These are phyloP conservation scores for Biston stratarius DNA, from an alignment of 2,888 invertebrate genomes.

Conservation along the genomic window DNA sequence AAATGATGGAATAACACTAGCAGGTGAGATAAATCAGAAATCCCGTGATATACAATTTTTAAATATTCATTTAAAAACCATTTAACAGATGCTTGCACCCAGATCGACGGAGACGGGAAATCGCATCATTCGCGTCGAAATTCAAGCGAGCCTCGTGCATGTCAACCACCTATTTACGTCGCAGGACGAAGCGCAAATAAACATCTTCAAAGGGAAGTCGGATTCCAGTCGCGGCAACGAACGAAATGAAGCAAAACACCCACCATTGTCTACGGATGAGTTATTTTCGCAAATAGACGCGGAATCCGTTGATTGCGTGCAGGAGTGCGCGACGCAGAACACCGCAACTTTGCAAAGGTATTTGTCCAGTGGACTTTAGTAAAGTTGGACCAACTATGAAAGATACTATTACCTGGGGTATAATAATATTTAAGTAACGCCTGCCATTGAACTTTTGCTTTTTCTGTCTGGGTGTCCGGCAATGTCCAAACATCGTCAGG, in stretches of 20 bases:
- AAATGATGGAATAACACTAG: neutral
- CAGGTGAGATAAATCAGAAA: neutral
- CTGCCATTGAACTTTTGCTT: too few relatives aligned
- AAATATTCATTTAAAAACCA: neutral
- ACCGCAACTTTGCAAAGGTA: constrained; percentile 22
- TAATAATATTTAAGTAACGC: too few relatives aligned
- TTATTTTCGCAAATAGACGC: constrained; percentile 82
- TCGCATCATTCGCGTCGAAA: constrained; percentile 31
- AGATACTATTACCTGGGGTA: too few relatives aligned
- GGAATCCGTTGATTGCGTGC: constrained; percentile 44
- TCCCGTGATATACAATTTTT: neutral
- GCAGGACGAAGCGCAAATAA: constrained; percentile 84
- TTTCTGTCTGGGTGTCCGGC: too few relatives aligned
- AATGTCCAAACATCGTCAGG: too few relatives aligned
- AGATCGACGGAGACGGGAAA: neutral
- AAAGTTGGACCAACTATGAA: neutral
- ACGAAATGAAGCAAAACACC: constrained; percentile 77
- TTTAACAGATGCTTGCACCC: neutral
- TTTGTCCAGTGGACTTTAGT: neutral
- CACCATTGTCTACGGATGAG: constrained; percentile 82
- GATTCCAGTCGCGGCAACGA: constrained; percentile 67
- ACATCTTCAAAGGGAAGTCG: constrained; percentile 83
- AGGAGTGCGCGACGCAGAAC: constrained; percentile 26
- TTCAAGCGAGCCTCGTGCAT: constrained; percentile 58
- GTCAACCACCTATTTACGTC: constrained; percentile 85